Evolutionary conservation across 2,797 vertebrate species (phyloP).

Genomic region (Lutra lutra): DNA sequence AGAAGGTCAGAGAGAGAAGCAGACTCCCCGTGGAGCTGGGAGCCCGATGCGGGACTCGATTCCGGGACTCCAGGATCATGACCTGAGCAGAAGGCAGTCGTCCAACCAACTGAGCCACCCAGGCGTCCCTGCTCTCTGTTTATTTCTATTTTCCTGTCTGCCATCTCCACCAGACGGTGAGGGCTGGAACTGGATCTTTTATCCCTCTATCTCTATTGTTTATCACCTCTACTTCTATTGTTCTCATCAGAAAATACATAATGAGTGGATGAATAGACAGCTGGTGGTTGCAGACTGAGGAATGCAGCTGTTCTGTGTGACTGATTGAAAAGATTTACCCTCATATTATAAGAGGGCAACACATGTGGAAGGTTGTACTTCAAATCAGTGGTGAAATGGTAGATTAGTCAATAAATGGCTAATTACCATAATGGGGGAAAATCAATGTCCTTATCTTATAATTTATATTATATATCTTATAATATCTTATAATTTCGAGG

Average conservation of each 20-base stretch:
- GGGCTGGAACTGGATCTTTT: background rate
- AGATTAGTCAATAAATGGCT: slow-evolving; percentile 46
- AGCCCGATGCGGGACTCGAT: no score
- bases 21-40: no score
- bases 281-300: slow-evolving; percentile 24
- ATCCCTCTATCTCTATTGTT: slow-evolving; percentile 23
- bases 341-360: slow-evolving; percentile 19
- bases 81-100: no score
- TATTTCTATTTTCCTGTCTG: background rate
- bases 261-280: background rate
- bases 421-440: slow-evolving; percentile 18
- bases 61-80: no score
- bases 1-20: no score
- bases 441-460: slow-evolving; percentile 11
- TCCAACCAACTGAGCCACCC: no score
- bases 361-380: slow-evolving; percentile 4
- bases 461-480: no score
- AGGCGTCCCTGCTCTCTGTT: slow-evolving; percentile 1
- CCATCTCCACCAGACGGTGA: background rate
- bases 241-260: slow-evolving; percentile 24
- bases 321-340: slow-evolving; percentile 2
- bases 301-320: slow-evolving; percentile 21
- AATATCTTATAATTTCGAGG: slow-evolving; percentile 38
- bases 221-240: slow-evolving; percentile 26
- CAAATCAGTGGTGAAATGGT: background rate